Conservation (phyloP, 2,797 vertebrate species). For the Lacerta viridis region DNA sequence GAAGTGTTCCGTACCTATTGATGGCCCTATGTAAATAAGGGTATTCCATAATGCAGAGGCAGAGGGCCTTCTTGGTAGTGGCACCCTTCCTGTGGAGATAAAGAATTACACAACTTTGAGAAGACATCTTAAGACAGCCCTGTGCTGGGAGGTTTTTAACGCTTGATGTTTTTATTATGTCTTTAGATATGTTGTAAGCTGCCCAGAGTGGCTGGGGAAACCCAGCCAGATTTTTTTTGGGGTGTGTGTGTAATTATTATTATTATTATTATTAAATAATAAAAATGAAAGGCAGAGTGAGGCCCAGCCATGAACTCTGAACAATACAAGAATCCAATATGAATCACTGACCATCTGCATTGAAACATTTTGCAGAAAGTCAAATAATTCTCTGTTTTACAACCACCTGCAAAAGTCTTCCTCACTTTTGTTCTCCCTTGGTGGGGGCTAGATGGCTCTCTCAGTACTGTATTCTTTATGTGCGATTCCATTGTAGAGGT, state of each 20-base stretch:
- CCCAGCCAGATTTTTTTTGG: too few species aligned
- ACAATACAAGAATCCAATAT: not conserved
- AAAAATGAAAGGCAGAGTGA: not conserved
- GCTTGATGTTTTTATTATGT: too few species aligned
- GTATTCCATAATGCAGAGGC: not conserved
- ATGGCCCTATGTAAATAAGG: not conserved
- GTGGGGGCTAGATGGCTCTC: constrained; percentile 5
- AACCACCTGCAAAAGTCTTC: constrained; percentile 21
- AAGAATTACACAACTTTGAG: too few species aligned
- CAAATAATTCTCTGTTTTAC: constrained; percentile 28
- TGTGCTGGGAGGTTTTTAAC: too few species aligned
- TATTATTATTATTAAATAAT: too few species aligned
- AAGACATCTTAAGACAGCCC: too few species aligned
- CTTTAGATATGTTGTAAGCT: too few species aligned
- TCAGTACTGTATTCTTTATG: constrained; percentile 31
- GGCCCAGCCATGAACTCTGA: not conserved
- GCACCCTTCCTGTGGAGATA: too few species aligned
- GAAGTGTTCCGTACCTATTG: too few species aligned
- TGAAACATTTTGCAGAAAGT: not conserved
- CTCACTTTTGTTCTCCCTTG: constrained; percentile 22
- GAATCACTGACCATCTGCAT: not conserved
- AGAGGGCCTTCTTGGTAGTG: too few species aligned
- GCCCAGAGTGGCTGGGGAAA: too few species aligned
- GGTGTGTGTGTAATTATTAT: too few species aligned
- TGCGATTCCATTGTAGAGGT: constrained; percentile 27